Conservation (phyloP, 1,140 invertebrate genomes). For the Pseudomyrmex pallidus region DNA sequence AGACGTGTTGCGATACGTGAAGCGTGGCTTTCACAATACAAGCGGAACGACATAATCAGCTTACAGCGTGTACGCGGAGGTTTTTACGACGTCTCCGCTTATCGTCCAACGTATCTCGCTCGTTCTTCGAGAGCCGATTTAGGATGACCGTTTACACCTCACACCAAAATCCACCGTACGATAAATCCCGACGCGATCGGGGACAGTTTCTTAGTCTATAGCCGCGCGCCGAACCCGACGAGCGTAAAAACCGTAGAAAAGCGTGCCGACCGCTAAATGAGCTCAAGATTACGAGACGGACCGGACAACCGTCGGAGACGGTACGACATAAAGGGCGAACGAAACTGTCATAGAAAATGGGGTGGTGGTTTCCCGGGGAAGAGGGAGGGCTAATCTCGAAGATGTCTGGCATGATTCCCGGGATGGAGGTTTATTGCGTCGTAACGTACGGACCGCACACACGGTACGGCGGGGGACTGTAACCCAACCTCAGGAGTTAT, state of each 20-base stretch:
- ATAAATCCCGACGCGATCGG: constrained; percentile 32
- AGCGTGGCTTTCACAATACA: background rate
- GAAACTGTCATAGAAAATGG: constrained; percentile 46
- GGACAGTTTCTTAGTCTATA: background rate
- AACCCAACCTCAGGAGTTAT: constrained; percentile 58
- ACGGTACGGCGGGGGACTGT: constrained; percentile 31
- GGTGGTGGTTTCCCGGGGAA: background rate
- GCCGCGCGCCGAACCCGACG: background rate
- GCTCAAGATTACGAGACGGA: constrained; percentile 30
- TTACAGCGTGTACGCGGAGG: background rate
- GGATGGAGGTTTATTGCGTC: constrained; percentile 78
- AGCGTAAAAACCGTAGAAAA: constrained; percentile 2
- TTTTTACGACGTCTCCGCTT: constrained; percentile 2
- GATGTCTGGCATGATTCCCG: constrained; percentile 78
- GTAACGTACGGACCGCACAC: constrained; percentile 68
- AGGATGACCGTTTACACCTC: constrained; percentile 16
- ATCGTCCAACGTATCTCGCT: background rate
- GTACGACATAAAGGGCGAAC: constrained; percentile 37
- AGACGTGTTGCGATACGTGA: background rate
- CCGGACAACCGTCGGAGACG: constrained; percentile 15
- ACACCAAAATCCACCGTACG: constrained; percentile 1
- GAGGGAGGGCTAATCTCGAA: constrained; percentile 77
- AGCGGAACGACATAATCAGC: constrained; percentile 25
- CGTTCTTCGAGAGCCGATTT: constrained; percentile 21
- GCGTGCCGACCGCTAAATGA: constrained; percentile 31